Base-by-base conservation (phyloP, 2,888 invertebrate species). In the Cosmorhoe ocellata region DNA sequence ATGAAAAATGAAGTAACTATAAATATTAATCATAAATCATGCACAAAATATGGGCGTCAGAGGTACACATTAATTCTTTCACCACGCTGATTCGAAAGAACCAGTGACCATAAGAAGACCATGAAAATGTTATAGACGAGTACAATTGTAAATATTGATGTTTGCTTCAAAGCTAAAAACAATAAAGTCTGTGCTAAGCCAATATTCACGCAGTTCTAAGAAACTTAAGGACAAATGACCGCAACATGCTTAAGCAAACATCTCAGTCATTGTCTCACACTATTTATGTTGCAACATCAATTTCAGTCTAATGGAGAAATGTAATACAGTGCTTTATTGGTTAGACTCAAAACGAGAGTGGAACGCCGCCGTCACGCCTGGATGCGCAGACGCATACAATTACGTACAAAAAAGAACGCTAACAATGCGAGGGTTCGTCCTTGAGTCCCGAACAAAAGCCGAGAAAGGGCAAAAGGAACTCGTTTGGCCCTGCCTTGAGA, bases 391-490 rank as follows among this genome's bases (percentile, higher is more conserved):
- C 84, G 86, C 87, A 85, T 84, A 86, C 84, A 86, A 85, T 88
- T 87, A 89, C 80, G 66, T 70, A 76, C 74, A 84, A 86, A 88
- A 88, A 89, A 86, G 71, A 79, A 71, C 67, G 78, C 69, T 71
- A 81, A 86, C 88, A 89, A 89, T 86, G 83, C 67, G 81, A 74
- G 74, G 69, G 69, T 63, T 78, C 88, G 89, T 90, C 89, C 90
- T 90, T 88, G 87, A 71, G 71, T 74, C 79, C 83, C 83, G 74
- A 85, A 88, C 85, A 88, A 88, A 88, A 89, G 85, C 84, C 75
- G 81, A 86, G 88, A 86, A 89, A 88, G 88, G 88, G 88, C 89
- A 88, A 79, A 42, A 81, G 81, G 81, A 89, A 89, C 89, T 83
- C 79, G 89, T 90, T 89, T 83, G 65, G 67, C 59, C 68, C 78